Conservation (phyloP, 1,140 invertebrate species). For the Ooceraea biroi region DNA sequence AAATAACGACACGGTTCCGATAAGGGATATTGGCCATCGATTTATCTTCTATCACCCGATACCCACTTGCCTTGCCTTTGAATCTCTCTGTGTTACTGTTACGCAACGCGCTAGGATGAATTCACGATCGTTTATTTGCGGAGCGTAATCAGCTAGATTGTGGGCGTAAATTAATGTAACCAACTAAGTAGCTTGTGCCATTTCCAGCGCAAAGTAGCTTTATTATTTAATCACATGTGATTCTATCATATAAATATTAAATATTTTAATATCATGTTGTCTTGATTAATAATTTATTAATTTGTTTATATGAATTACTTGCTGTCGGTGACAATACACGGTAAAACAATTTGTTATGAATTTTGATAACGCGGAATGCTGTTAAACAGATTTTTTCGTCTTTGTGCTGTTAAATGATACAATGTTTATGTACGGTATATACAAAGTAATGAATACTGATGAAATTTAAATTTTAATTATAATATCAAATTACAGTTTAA, state of each 20-base stretch:
- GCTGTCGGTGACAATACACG: neutral
- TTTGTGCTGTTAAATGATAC: constrained; percentile 4
- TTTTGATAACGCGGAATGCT: neutral
- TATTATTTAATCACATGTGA: neutral
- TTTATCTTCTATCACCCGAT: constrained; percentile 35
- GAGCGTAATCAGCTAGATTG: constrained; percentile 7
- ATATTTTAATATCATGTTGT: constrained; percentile 31
- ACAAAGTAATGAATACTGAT: constrained; percentile 30
- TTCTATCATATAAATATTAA: constrained; percentile 29
- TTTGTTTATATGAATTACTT: constrained; percentile 38
- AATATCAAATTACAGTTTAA: constrained; percentile 53
- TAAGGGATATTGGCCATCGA: constrained; percentile 48
- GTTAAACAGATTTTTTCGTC: neutral
- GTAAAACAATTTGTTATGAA: constrained; percentile 33
- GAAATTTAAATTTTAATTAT: constrained; percentile 55
- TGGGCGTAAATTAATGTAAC: neutral
- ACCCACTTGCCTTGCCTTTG: constrained; percentile 25
- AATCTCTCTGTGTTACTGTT: constrained; percentile 25
- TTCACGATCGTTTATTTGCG: constrained; percentile 30
- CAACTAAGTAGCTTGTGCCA: neutral
- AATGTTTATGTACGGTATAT: neutral
- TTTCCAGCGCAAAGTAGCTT: neutral
- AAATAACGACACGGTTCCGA: constrained; percentile 59
- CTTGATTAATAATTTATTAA: constrained; percentile 42
- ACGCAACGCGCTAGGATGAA: constrained; percentile 15